Evolutionary conservation across 2,113 vertebrate species (phyloP), one percentile per base, ranked within the genome.

Genomic region (Phyllostomus discolor): DNA sequence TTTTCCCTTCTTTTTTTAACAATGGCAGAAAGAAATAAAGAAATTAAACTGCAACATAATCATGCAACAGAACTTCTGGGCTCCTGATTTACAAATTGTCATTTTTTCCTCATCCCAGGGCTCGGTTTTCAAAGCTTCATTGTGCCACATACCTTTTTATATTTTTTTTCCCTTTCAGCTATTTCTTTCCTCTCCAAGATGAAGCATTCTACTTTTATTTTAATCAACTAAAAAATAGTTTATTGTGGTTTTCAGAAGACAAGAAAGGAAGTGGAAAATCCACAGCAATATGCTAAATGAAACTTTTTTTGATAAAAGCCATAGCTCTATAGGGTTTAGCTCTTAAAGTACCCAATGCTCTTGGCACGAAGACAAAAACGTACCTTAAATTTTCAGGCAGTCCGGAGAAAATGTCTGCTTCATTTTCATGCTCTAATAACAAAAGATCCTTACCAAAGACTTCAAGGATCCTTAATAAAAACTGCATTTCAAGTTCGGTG

Each of bases 21-120:
- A 98, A 98, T 98, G 97, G 97, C 90, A 98, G 97, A 98, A 98
- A 98, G 96, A 98, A 98, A 98, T 93, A 98, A 98, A 98, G 97
- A 98, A 98, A 98, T 98, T 98, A 98, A 98, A 98, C 95, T 96
- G 97, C 96, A 98, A 90, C 89, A 96, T 97, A 98, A 98, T 98
- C 96, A 98, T 98, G 98, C 98, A 97, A 50, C 93, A 94, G 92
- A 95, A 97, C 96, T 98, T 98, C 98, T 97, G 97, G 97, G 96
- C 84, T 98, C 95, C 97, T 98, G 98, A 98, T 98, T 98, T 98
- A 98, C 97, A 98, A 98, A 98, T 97, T 98, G 73, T 91, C 88
- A 57, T 91, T 96, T 35, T 88, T 95, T 88, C 59, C 76, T 91
- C 86, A 94, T 70, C 86, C 66, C 14, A 38, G 46, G 43, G 35